Evolutionary conservation across 2,888 invertebrate species (phyloP), one percentile per base, ranked within the genome.

Genomic region (Thumatha senex): DNA sequence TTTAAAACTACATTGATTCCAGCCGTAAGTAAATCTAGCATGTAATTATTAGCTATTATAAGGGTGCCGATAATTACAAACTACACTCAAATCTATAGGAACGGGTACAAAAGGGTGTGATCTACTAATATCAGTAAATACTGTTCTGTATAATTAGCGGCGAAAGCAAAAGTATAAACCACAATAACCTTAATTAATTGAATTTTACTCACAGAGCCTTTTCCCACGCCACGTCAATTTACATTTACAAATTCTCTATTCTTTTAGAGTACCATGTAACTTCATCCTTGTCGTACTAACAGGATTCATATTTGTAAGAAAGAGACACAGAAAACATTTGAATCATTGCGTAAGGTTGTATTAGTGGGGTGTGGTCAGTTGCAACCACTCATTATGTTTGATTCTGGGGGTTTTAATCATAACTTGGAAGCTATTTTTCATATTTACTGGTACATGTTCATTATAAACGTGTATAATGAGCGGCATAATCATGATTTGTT

Each of bases 301-400:
- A 1, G 11, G 9, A 35, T 53, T 51, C 30, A 18, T 11, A 13
- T 35, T 48, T 30, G 71, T 48, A 46, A 52, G 69, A 84, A 61
- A 70, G 77, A 68, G 78, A 81, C 61, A 72, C 63, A 70, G 61
- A 58, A 69, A 70, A 58, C 57, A 81, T 84, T 82, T 84, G 75
- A 78, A 77, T 80, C 67, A 71, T 81, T 77, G 74, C 73, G 69
- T 62, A 80, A 78, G 78, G 74, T 70, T 51, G 72, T 77, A 84
- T 82, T 85, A 82, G 80, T 63, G 68, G 82, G 89, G 89, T 78
- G 89, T 85, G 84, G 83, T 78, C 56, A 65, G 56, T 61, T 61
- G 72, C 71, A 88, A 80, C 88, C 81, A 67, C 78, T 88, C 73
- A 89, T 89, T 89, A 89, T 79, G 72, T 79, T 70, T 80, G 78